Evolutionary conservation across 2,888 invertebrate species (phyloP), one percentile per base, ranked within the genome.

Genomic region (Sphaeridia pumilis): DNA sequence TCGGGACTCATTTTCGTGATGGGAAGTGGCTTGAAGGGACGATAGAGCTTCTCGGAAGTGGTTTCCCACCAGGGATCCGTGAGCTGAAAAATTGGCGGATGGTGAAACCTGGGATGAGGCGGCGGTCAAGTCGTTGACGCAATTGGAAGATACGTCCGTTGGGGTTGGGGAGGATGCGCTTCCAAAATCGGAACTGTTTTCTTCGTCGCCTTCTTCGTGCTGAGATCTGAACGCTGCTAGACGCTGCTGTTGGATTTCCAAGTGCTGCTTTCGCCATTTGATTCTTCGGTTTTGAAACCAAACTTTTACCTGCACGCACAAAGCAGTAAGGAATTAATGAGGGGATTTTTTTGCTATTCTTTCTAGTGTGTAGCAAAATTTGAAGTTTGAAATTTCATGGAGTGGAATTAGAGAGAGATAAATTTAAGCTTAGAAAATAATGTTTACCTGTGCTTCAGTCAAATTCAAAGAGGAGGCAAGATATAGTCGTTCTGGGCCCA

Each of bases 251-350:
- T 92, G 90, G 66, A 90, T 79, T 69, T 93, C 93, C 65, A 92
- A 74, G 66, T 92, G 90, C 67, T 92, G 88, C 68, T 95, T 95
- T 46, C 94, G 77, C 93, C 93, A 94, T 74, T 90, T 90, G 64
- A 95, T 95, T 36, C 94, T 78, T 3, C 92, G 76, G 69, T 92
- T 92, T 72, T 92, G 92, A 71, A 88, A 88, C 87, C 87, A 88
- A 3, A 88, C 87, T 70, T 88, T 88, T 2, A 87, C 87, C 81
- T 86, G 75, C 2, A 68, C 68, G 51, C 28, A 27, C 42, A 49
- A 53, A 54, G 7, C 31, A 31, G 7, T 31, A 7, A 31, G 31
- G 14, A 14, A 10, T 31, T 31, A 31, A 31, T 10, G n/a, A 10
- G 31, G 31, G 7, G 31, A 31, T 31, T 14, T n/a, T n/a, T n/a